These are phyloP conservation scores for Chaetura pelagica DNA, from an alignment of 2,113 vertebrate genomes.

Conservation along the genomic window DNA sequence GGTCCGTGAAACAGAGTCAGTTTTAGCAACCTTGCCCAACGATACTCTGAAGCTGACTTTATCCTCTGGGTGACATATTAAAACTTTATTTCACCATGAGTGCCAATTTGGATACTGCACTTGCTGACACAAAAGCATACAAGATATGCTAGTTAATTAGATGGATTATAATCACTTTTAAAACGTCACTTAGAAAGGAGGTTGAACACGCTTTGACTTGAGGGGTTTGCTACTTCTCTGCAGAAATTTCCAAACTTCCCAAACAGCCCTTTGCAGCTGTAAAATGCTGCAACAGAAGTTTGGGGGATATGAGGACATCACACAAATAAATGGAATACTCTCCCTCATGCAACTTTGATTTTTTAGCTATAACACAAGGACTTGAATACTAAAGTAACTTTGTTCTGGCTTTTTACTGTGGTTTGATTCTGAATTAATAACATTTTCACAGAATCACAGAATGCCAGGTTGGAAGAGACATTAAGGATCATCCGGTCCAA, in stretches of 20 bases:
- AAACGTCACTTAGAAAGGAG: not conserved
- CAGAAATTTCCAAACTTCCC: not conserved
- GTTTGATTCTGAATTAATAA: not conserved
- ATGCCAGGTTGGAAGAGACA: too few relatives aligned
- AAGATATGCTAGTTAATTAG: constrained; percentile 14
- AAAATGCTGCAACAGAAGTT: not conserved
- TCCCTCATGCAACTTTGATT: constrained; percentile 1
- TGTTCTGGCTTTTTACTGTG: not conserved
- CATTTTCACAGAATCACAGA: not conserved
- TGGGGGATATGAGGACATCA: not conserved
- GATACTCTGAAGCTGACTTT: not conserved
- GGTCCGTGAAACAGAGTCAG: not conserved
- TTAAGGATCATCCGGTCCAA: too few relatives aligned
- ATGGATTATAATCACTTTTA: not conserved
- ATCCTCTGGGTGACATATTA: not conserved
- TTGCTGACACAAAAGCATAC: not conserved
- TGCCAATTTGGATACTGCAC: not conserved
- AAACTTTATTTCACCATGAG: not conserved
- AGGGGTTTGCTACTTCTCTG: not conserved
- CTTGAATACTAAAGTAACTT: not conserved
- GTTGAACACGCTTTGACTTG: not conserved
- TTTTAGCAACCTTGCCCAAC: not conserved
- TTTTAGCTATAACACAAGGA: not conserved
- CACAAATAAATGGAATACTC: not conserved
- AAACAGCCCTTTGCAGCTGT: not conserved